Evolutionary conservation across 2,888 invertebrate genomes (phyloP).

Genomic region (Allygus modestus): DNA sequence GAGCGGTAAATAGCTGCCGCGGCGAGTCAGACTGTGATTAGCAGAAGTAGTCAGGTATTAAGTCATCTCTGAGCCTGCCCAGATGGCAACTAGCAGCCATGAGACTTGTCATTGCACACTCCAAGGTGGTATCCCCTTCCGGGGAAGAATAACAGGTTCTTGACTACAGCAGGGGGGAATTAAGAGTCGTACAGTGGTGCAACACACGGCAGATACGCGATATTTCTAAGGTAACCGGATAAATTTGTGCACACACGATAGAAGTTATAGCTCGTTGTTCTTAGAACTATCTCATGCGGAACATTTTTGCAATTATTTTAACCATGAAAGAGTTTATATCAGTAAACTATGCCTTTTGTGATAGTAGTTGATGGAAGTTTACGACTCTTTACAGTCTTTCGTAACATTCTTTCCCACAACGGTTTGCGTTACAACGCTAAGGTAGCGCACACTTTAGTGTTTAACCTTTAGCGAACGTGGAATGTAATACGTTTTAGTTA

Average conservation of each 20-base stretch:
- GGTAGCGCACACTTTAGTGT: too few species aligned
- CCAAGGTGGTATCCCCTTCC: neutral
- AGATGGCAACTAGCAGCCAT: neutral
- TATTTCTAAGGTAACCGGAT: neutral
- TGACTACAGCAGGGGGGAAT: constrained; percentile 16
- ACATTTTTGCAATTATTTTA: too few species aligned
- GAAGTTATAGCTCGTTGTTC: too few species aligned
- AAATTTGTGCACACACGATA: neutral
- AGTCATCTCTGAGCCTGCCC: neutral
- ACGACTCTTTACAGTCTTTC: too few species aligned
- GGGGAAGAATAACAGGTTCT: neutral
- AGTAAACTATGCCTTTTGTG: too few species aligned
- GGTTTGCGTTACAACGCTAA: too few species aligned
- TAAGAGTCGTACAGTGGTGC: neutral
- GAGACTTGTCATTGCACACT: constrained; percentile 19
- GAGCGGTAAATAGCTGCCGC: neutral
- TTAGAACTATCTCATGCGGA: too few species aligned
- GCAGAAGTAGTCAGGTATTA: constrained; percentile 7
- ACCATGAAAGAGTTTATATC: too few species aligned
- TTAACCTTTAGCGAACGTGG: too few species aligned
- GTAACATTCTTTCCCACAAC: too few species aligned
- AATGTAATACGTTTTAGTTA: too few species aligned
- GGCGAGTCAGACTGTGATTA: neutral
- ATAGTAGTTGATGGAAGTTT: too few species aligned
- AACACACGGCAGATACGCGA: neutral